Evolutionary conservation across 2,888 invertebrate genomes (phyloP).

Genomic region (Diploptera punctata): DNA sequence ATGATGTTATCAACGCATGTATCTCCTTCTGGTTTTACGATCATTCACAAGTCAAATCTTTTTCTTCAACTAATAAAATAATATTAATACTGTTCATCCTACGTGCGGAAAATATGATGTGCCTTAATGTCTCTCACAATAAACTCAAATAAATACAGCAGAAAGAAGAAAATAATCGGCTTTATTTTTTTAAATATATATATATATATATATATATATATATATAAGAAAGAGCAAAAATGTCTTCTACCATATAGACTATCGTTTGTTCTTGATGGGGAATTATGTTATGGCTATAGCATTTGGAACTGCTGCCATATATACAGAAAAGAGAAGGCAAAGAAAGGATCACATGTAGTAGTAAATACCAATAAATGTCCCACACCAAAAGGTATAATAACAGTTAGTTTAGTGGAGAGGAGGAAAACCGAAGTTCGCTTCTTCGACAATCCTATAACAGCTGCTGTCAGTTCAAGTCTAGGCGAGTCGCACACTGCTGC

Average conservation of each 20-base stretch:
- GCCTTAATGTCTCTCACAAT: no score
- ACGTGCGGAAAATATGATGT: no score
- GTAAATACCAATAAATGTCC: slow-evolving; percentile 43
- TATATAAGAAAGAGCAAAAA: slow-evolving; percentile 21
- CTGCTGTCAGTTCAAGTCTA: slow-evolving; percentile 6
- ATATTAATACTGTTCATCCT: no score
- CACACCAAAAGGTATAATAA: slow-evolving; percentile 41
- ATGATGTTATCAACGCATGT: no score
- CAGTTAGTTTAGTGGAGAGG: slow-evolving; percentile 38
- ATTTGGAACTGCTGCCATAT: slow-evolving; percentile 34
- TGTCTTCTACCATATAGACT: slow-evolving; percentile 21
- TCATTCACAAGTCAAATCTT: no score
- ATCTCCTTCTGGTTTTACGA: no score
- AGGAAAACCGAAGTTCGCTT: slow-evolving; percentile 27
- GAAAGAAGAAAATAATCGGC: background rate
- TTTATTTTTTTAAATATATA: background rate
- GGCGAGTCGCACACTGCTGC: background rate
- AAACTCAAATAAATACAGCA: background rate
- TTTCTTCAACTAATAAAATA: no score
- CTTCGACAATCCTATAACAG: slow-evolving; percentile 36
- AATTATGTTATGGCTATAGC: slow-evolving; percentile 37
- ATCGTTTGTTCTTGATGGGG: slow-evolving; percentile 33
- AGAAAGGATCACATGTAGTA: slow-evolving; percentile 35
- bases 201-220: no score
- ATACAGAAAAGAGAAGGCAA: slow-evolving; percentile 15